Evolutionary conservation across 2,888 invertebrate species (phyloP), one percentile per base, ranked within the genome.

Genomic region (Hypselothyrea guttata): DNA sequence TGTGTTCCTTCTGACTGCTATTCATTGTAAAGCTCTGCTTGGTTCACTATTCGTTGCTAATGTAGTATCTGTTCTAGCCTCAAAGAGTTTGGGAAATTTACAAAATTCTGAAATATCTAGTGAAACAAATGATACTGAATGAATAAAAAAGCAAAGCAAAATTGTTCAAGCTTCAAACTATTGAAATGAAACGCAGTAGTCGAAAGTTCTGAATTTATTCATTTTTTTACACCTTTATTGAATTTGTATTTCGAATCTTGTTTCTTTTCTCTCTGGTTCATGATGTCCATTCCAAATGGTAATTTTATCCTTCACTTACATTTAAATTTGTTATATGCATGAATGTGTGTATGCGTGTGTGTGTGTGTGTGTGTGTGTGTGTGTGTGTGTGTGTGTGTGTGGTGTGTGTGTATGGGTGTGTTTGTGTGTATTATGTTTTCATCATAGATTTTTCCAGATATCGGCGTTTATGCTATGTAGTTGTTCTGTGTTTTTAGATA

Each of bases 151-250:
- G n/a, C n/a, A n/a, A n/a, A n/a, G n/a, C 22, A 22, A 4, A 22
- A 4, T 22, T 22, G 5, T 22, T 4, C 22, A 4, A 4, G 22
- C 22, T 22, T n/a, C n/a, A 5, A 22, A 22, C 3, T 22, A 22
- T 22, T 5, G 5, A 22, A 22, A 5, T 22, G 22, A 22, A 22
- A 22, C 22, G 22, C 22, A 22, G 2, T 22, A 22, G 28, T 47
- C 38, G 15, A 13, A 16, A 22, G 22, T 27, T 60, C 38, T 35
- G 31, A 30, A 51, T 60, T 61, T 56, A 37, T 42, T n/a, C n/a
- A n/a, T n/a, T n/a, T 28, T 71, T 40, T 55, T 69, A 71, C 71
- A 71, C 64, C 54, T 71, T 71, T 71, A 70, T 70, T 74, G 70
- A 70, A 72, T 56, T 71, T 61, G 57, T 71, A 61, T 40, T 48